Evolutionary conservation across 2,113 vertebrate genomes (phyloP).

Genomic region (Apistogramma diplotaenia): DNA sequence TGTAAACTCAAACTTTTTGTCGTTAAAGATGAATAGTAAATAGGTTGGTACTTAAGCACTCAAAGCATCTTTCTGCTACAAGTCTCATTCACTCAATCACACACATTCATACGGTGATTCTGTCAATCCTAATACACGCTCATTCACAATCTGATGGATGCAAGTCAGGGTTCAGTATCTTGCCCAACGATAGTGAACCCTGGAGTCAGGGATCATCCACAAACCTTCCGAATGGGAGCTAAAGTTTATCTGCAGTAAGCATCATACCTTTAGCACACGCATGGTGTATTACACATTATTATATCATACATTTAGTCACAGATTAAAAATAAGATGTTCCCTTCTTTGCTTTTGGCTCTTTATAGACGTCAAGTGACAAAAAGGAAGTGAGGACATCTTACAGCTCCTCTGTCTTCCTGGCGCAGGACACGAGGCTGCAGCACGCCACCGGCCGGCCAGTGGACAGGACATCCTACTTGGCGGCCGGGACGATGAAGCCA

Average conservation of each 20-base stretch:
- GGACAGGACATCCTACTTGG: conserved; percentile 53
- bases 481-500: conserved; percentile 38
- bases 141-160: no score
- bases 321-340: background rate
- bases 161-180: no score
- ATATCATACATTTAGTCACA: background rate
- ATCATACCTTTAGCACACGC: background rate
- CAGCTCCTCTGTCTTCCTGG: conserved; percentile 56
- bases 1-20: background rate
- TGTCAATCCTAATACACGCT: no score
- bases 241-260: background rate
- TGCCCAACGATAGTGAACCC: no score
- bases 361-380: conserved; percentile 36
- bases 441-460: conserved; percentile 1
- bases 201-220: no score
- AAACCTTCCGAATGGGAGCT: no score
- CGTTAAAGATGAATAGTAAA: background rate
- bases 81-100: no score
- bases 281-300: background rate
- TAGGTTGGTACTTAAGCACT: no score
- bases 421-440: conserved; percentile 55
- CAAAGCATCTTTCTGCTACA: no score
- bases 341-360: background rate
- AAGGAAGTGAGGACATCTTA: conserved; percentile 48
- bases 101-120: no score